phyloP scores from a whole-genome alignment of 2,888 invertebrate genomes.

The Drosophila phalerata region DNA sequence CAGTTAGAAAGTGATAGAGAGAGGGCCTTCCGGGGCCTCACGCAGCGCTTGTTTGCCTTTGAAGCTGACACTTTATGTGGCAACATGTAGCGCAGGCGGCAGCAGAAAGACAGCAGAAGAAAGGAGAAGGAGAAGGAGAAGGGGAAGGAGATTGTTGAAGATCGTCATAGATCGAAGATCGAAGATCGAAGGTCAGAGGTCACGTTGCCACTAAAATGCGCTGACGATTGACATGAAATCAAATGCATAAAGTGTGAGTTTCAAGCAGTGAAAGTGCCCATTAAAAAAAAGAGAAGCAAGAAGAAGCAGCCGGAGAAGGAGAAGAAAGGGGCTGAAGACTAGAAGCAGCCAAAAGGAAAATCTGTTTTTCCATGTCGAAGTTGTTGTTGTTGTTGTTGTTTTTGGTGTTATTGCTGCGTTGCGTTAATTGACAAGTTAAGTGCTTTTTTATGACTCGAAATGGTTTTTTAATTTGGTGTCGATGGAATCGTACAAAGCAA shows the following conservation, averaged over 20 bases:
- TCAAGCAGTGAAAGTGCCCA: slow-evolving; percentile 47
- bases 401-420: slow-evolving; percentile 40
- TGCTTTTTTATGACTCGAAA: slow-evolving; percentile 82
- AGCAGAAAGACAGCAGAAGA: neutral
- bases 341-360: slow-evolving; percentile 39
- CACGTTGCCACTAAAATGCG: slow-evolving; percentile 54
- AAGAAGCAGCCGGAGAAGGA: neutral
- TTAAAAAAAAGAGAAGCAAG: slow-evolving; percentile 31
- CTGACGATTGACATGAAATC: slow-evolving; percentile 66
- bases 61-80: slow-evolving; percentile 77
- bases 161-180: slow-evolving; percentile 3
- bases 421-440: slow-evolving; percentile 81
- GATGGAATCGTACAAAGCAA: slow-evolving; percentile 67
- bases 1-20: neutral
- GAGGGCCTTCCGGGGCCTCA: slow-evolving; percentile 51
- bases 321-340: slow-evolving; percentile 14
- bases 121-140: neutral
- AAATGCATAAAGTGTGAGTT: slow-evolving; percentile 2
- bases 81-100: slow-evolving; percentile 68
- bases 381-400: slow-evolving; percentile 10
- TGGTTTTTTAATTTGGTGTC: slow-evolving; percentile 82
- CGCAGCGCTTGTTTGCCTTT: slow-evolving; percentile 66
- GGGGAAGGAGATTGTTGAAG: no score
- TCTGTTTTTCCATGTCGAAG: slow-evolving; percentile 37
- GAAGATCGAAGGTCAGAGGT: slow-evolving; percentile 65